phyloP scores from a whole-genome alignment of 2,888 invertebrate genomes.

The Cacoxenus indagator region DNA sequence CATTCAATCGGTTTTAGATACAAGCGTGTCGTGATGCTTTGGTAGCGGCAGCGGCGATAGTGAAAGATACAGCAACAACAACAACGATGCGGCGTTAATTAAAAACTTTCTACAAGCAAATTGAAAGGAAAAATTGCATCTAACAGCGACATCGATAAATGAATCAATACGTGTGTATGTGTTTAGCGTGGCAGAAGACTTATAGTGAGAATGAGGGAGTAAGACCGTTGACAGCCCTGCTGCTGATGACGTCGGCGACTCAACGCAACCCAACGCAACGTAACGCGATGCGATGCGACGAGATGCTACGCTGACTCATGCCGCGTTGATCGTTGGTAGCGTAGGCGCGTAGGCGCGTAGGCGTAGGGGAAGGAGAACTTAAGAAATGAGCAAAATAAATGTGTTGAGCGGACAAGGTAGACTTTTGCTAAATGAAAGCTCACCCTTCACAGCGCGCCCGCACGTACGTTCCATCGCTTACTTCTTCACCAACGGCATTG shows the following conservation, averaged over 20 bases:
- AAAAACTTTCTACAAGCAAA: conserved; percentile 10
- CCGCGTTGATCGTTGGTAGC: no score
- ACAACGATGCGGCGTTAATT: conserved; percentile 1
- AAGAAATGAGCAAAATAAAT: no score
- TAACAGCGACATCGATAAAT: neutral
- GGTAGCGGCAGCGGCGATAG: no score
- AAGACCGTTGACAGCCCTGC: neutral
- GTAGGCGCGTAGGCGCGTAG: no score
- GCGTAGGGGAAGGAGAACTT: no score
- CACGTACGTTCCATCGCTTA: no score
- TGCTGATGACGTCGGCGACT: neutral
- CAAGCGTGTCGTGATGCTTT: no score
- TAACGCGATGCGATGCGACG: neutral
- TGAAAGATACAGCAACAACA: neutral
- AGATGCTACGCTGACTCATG: neutral
- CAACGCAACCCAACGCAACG: neutral
- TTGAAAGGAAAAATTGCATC: conserved; percentile 6
- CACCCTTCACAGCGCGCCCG: no score
- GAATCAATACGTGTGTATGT: neutral
- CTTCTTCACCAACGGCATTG: neutral
- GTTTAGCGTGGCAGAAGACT: no score
- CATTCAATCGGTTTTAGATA: neutral
- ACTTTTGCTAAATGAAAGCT: no score
- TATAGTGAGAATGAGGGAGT: neutral
- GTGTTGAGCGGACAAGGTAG: no score